Percentiles rank a stretch among this genome's conserved stretches.
Conservation (phyloP, 1,140 invertebrate species). For the Drosophila subobscura region DNA sequence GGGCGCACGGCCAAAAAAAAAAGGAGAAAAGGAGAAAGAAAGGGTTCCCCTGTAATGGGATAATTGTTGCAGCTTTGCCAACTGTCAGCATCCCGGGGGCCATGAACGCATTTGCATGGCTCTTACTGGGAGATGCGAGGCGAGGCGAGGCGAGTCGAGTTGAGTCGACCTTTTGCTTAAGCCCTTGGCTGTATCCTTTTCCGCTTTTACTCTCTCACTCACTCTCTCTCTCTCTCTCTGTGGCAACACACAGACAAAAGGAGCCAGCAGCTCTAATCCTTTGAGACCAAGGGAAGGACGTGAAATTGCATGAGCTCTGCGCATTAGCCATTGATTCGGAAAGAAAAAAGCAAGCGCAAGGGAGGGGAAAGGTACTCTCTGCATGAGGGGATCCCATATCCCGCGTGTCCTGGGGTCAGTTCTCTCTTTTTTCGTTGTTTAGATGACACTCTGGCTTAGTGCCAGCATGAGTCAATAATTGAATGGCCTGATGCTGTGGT, state of each 20-base stretch:
- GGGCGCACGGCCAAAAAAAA: constrained; percentile 11
- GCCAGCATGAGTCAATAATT: constrained; percentile 81
- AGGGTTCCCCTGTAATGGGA: constrained; percentile 73
- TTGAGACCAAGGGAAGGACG: constrained; percentile 34
- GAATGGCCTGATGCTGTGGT: constrained; percentile 53
- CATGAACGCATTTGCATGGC: constrained; percentile 22
- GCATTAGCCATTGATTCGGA: constrained; percentile 81
- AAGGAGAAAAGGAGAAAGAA: constrained; percentile 15
- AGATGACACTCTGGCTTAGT: constrained; percentile 66
- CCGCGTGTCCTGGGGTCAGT: constrained; percentile 18
- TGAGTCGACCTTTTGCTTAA: constrained; percentile 16
- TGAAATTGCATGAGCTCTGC: constrained; percentile 73
- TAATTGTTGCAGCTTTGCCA: constrained; percentile 73
- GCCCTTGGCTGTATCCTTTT: constrained; percentile 19
- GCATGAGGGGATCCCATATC: no score
- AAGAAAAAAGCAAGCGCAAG: neutral
- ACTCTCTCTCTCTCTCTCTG: no score
- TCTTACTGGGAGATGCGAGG: neutral
- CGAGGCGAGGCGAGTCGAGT: no score
- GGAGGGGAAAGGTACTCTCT: neutral
- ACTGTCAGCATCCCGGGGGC: constrained; percentile 42
- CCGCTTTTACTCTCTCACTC: neutral
- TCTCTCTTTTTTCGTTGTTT: constrained; percentile 13
- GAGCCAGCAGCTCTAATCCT: constrained; percentile 38
- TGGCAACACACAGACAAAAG: constrained; percentile 28